Evolutionary conservation across 2,888 invertebrate genomes (phyloP), one percentile per base, ranked within the genome.

Genomic region (Yponomeuta malinellus): DNA sequence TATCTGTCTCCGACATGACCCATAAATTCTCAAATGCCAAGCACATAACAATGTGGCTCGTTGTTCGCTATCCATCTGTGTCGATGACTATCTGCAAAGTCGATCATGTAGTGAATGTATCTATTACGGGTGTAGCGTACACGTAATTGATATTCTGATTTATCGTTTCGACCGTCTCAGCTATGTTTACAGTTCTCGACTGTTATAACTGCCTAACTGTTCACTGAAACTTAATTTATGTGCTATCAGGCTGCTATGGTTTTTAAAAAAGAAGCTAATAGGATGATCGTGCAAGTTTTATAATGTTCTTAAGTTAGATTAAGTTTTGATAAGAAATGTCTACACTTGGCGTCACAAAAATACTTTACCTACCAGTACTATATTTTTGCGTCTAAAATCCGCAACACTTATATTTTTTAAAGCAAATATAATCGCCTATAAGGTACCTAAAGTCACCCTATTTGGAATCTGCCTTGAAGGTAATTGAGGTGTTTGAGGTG

Each of bases 111-210:
- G 43, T 59, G 52, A 67, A 67, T 67, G 29, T 64, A 64, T 64
- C 64, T 64, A 29, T 65, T 65, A 65, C 65, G 10, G 12, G 65
- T 33, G 65, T 29, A 65, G 29, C 33, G 33, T 65, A 33, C 33
- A 10, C 65, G 64, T 64, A 29, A 64, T 64, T 64, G 64, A 64
- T 64, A 64, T 64, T 64, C 15, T 64, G 64, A 64, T 64, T 64
- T 64, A 64, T 64, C 79, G 77, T 80, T 84, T 81, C 78, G 79
- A 78, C 80, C 85, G 89, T 12, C 52, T 59, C 52, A 59, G 15
- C 12, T 15, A 15, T 5, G 52, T 12, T 15, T 59, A 59, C 52
- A 12, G 52, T 59, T 59, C 52, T 59, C 52, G 52, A 59, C 52
- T 59, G 52, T 15, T 59, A 59, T 59, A 59, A 59, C 52, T 59